Conservation (phyloP, 2,797 vertebrate species). For the Notolabrus celidotus region DNA sequence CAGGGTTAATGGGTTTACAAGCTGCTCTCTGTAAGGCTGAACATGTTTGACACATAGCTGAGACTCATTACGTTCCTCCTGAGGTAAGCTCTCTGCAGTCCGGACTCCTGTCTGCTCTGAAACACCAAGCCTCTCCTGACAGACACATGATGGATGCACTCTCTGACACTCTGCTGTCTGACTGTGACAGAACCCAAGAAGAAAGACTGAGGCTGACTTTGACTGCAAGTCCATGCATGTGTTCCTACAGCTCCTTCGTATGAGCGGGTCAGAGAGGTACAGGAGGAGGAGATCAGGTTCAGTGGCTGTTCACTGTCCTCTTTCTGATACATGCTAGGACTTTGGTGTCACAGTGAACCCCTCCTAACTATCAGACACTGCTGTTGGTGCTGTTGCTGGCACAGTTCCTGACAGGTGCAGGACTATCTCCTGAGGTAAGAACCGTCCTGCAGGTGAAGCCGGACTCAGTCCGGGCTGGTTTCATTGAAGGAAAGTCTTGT, state of each 20-base stretch:
- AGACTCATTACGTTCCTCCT: conserved; percentile 35
- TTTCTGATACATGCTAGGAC: no score
- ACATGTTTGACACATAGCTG: conserved; percentile 51
- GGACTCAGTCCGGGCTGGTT: conserved; percentile 20
- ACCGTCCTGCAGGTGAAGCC: conserved; percentile 9
- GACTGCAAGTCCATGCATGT: not conserved
- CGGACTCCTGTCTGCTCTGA: no score
- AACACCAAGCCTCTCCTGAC: not conserved
- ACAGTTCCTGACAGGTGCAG: not conserved
- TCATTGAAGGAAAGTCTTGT: conserved; percentile 15
- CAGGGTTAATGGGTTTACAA: conserved; percentile 53
- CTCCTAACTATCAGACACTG: no score
- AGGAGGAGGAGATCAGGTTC: not conserved
- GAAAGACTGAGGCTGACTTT: not conserved
- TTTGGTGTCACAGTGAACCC: no score
- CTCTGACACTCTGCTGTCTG: not conserved
- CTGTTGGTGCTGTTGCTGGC: no score
- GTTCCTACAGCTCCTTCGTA: not conserved
- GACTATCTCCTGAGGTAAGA: not conserved
- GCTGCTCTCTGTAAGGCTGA: conserved; percentile 42
- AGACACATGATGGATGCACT: conserved; percentile 1
- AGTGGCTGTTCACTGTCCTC: no score
- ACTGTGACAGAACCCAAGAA: not conserved
- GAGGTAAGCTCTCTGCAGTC: no score
- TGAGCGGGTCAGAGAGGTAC: not conserved